Conservation (phyloP, 2,888 invertebrate genomes). For the Polydrusus tereticollis region DNA sequence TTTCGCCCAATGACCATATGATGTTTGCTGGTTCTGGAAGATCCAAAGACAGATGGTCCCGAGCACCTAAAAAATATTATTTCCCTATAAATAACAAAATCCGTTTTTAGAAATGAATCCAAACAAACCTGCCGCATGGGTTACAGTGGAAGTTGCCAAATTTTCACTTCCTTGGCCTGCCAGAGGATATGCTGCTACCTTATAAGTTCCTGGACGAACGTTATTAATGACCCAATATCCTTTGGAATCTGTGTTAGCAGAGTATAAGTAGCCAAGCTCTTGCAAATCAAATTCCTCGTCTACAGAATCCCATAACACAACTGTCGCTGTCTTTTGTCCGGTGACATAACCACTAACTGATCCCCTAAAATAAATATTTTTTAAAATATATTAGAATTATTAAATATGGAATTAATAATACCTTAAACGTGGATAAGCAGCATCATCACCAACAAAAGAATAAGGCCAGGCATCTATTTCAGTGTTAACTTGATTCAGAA, state of each 20-base stretch:
- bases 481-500: constrained; percentile 2
- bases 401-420: neutral
- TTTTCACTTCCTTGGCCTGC: constrained; percentile 44
- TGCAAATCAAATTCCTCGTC: constrained; percentile 27
- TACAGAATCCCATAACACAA: constrained; percentile 19
- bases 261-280: constrained; percentile 24
- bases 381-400: too few species aligned
- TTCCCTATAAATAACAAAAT: too few species aligned
- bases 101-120: neutral
- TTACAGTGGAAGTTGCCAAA: constrained; percentile 10
- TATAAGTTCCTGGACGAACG: constrained; percentile 38
- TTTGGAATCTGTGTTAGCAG: constrained; percentile 9
- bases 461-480: constrained; percentile 34
- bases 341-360: constrained; percentile 6
- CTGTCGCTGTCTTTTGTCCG: constrained; percentile 30
- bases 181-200: constrained; percentile 28
- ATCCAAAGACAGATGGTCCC: neutral
- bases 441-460: constrained; percentile 31
- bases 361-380: constrained; percentile 25
- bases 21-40: constrained; percentile 32
- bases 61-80: too few species aligned
- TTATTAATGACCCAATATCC: constrained; percentile 20
- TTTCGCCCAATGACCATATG: constrained; percentile 32
- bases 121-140: constrained; percentile 15
- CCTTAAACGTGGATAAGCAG: neutral